Percentiles rank a stretch among this genome's conserved stretches.
Conservation (phyloP, 2,113 vertebrate genomes). For the Pteruthius melanotis region DNA sequence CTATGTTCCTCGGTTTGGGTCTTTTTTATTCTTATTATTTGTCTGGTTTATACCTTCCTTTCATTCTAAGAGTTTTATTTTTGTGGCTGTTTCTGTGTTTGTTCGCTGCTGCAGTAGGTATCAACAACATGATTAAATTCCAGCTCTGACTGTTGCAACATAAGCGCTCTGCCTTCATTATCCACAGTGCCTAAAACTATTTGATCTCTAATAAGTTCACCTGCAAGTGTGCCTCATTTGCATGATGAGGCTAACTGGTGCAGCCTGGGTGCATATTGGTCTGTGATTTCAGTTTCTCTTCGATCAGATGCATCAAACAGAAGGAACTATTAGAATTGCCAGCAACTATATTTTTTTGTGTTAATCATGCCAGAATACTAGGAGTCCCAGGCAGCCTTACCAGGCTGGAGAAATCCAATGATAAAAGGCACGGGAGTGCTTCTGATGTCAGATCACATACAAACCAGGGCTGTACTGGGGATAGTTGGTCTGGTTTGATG, state of each 20-base stretch:
- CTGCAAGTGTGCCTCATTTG: slow-evolving; percentile 56
- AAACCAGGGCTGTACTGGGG: background rate
- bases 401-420: background rate
- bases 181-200: slow-evolving; percentile 48
- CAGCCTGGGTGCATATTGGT: slow-evolving; percentile 56
- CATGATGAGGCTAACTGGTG: slow-evolving; percentile 65
- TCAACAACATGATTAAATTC: slow-evolving; percentile 63
- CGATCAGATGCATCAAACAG: slow-evolving; percentile 41
- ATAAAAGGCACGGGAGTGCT: background rate
- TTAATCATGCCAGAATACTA: slow-evolving; percentile 8
- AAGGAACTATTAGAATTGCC: slow-evolving; percentile 40
- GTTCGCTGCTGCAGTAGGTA: slow-evolving; percentile 17
- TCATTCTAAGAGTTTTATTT: slow-evolving; percentile 39
- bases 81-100: slow-evolving; percentile 57
- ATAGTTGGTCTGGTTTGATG: background rate
- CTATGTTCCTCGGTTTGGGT: background rate
- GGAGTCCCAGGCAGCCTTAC: background rate
- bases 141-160: slow-evolving; percentile 47
- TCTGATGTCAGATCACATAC: background rate
- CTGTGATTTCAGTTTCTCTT: slow-evolving; percentile 48
- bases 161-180: slow-evolving; percentile 57
- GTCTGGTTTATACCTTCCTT: slow-evolving; percentile 13
- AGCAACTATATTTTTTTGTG: background rate
- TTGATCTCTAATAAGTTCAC: slow-evolving; percentile 64
- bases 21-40: background rate